Conservation (phyloP, 2,888 invertebrate genomes). For the Orchesella flavescens region DNA sequence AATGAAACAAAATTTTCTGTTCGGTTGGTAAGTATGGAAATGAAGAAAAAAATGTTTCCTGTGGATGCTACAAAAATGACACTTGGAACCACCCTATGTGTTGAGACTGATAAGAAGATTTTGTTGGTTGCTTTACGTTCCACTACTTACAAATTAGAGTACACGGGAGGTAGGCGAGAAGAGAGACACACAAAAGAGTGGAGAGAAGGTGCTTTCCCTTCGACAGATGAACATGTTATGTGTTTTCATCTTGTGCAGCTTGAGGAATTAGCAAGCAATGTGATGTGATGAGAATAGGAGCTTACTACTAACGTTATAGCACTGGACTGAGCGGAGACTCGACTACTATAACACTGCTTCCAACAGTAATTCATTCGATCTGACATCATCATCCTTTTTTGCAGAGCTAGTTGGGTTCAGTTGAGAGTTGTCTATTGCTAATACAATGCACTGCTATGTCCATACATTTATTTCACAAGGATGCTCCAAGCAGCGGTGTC, state of each 20-base stretch:
- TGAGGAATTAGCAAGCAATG: not conserved
- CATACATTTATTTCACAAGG: too few relatives aligned
- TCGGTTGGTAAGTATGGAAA: too few relatives aligned
- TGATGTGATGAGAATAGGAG: not conserved
- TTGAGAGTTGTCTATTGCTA: too few relatives aligned
- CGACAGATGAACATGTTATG: conserved; percentile 3
- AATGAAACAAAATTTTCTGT: too few relatives aligned
- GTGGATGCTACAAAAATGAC: not conserved
- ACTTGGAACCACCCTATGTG: too few relatives aligned
- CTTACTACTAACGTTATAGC: too few relatives aligned
- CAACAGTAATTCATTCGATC: not conserved
- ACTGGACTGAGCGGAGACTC: too few relatives aligned
- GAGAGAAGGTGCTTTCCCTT: conserved; percentile 11
- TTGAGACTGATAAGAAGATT: not conserved
- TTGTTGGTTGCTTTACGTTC: too few relatives aligned
- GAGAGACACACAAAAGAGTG: not conserved
- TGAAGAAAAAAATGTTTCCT: not conserved
- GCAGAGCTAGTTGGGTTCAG: too few relatives aligned
- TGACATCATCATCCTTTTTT: not conserved
- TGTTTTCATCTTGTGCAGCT: not conserved
- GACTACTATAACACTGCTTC: too few relatives aligned
- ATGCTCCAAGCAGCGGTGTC: too few relatives aligned
- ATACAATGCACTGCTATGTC: too few relatives aligned
- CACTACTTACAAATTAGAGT: not conserved
- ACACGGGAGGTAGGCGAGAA: not conserved